A percentile compares a stretch with the other conserved stretches of the same genome.
phyloP scores from a whole-genome alignment of 2,113 vertebrate species.

The Pimephales promelas region DNA sequence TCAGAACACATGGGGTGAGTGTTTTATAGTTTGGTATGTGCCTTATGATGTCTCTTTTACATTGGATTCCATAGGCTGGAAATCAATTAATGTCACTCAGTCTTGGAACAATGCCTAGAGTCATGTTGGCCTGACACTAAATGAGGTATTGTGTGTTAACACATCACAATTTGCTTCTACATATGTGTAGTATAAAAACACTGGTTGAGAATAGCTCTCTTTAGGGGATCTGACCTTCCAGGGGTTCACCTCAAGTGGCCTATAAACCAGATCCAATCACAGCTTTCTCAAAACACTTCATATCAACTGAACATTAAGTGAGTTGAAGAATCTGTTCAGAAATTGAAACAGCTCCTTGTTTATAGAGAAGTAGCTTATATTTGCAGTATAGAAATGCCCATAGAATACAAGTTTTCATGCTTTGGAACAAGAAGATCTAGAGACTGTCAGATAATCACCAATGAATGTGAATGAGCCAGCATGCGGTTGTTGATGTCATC shows the following conservation, averaged over 20 bases:
- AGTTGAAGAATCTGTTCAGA: background rate
- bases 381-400: constrained; percentile 8
- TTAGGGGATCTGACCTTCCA: background rate
- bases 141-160: too few relatives aligned
- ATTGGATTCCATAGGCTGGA: too few relatives aligned
- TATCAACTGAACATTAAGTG: background rate
- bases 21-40: background rate
- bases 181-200: too few relatives aligned
- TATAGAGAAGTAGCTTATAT: constrained; percentile 47
- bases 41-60: background rate
- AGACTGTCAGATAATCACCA: constrained; percentile 50
- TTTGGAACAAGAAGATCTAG: constrained; percentile 44
- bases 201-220: background rate
- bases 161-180: background rate
- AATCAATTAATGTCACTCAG: too few relatives aligned
- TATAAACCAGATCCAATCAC: background rate
- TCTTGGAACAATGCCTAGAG: too few relatives aligned
- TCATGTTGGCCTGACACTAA: too few relatives aligned
- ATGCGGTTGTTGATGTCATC: constrained; percentile 7
- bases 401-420: background rate
- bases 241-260: background rate
- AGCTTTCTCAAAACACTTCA: background rate
- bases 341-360: constrained; percentile 44
- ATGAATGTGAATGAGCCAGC: constrained; percentile 22
- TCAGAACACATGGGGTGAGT: background rate